Percentiles rank a stretch among this genome's conserved stretches.
These are phyloP conservation scores for Valencia hispanica DNA, from an alignment of 2,797 vertebrate genomes.

Conservation along the genomic window DNA sequence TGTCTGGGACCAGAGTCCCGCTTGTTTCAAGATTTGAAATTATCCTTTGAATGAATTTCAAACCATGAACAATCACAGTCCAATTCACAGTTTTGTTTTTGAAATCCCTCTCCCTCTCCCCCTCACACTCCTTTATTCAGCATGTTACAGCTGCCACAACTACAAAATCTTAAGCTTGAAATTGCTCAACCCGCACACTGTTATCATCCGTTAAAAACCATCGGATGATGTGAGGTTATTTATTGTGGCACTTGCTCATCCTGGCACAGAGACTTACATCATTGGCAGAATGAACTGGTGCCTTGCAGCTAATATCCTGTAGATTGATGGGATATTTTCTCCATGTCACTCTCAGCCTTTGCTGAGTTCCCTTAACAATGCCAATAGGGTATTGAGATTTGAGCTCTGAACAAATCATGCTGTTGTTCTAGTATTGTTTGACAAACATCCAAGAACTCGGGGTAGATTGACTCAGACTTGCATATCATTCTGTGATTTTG, in stretches of 20 bases:
- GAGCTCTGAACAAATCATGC: constrained; percentile 63
- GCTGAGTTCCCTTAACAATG: constrained; percentile 66
- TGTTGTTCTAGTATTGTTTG: constrained; percentile 61
- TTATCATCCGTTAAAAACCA: constrained; percentile 72
- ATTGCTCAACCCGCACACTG: constrained; percentile 69
- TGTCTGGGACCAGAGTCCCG: neutral
- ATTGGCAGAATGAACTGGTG: constrained; percentile 70
- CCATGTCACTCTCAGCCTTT: constrained; percentile 60
- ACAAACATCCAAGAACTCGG: constrained; percentile 68
- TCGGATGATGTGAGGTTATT: constrained; percentile 72
- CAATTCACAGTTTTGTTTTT: constrained; percentile 46
- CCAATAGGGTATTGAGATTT: constrained; percentile 68
- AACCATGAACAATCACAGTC: constrained; percentile 44
- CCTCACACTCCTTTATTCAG: constrained; percentile 53
- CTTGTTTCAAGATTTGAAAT: constrained; percentile 22
- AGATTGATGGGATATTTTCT: constrained; percentile 77
- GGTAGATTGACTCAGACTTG: constrained; percentile 62
- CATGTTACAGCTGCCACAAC: constrained; percentile 39
- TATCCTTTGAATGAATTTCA: constrained; percentile 41
- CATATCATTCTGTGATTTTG: constrained; percentile 60
- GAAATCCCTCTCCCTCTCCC: constrained; percentile 33
- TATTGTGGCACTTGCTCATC: constrained; percentile 77
- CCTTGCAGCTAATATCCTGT: constrained; percentile 77
- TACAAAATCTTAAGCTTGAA: constrained; percentile 66
- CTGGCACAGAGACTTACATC: constrained; percentile 75